A percentile compares a stretch with the other conserved stretches of the same genome.
Evolutionary conservation across 2,113 vertebrate species (phyloP).

Genomic region (Sinocyclocheilus anophthalmus): DNA sequence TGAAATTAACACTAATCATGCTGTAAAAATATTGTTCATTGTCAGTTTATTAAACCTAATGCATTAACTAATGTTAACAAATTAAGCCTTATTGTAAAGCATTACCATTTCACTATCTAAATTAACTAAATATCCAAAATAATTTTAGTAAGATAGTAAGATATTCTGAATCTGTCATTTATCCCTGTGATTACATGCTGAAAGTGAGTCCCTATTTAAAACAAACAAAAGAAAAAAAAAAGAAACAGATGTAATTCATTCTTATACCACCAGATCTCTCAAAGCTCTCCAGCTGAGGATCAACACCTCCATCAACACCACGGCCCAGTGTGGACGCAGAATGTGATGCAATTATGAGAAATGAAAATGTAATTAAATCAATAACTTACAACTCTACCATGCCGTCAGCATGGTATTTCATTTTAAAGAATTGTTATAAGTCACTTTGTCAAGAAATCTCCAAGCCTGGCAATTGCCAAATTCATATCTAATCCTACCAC

Average conservation of each 20-base stretch:
- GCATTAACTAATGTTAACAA: too few relatives aligned
- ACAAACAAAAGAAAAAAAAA: background rate
- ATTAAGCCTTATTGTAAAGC: too few relatives aligned
- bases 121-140: too few relatives aligned
- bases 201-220: background rate
- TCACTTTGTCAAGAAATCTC: constrained; percentile 63
- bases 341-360: constrained; percentile 68
- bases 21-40: too few relatives aligned
- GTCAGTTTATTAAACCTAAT: too few relatives aligned
- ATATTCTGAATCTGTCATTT: background rate
- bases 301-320: background rate
- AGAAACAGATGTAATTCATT: background rate
- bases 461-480: constrained; percentile 57
- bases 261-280: constrained; percentile 31
- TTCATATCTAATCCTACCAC: constrained; percentile 63
- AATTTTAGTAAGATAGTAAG: background rate
- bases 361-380: constrained; percentile 75
- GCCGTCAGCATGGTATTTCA: constrained; percentile 59
- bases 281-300: constrained; percentile 22
- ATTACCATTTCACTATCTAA: too few relatives aligned
- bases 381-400: constrained; percentile 64
- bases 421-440: constrained; percentile 55
- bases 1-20: too few relatives aligned
- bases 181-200: background rate
- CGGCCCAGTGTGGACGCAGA: constrained; percentile 1